Percentiles rank a stretch among this genome's conserved stretches.
phyloP scores from a whole-genome alignment of 23 tunicate species.

The Diplosoma virens region DNA sequence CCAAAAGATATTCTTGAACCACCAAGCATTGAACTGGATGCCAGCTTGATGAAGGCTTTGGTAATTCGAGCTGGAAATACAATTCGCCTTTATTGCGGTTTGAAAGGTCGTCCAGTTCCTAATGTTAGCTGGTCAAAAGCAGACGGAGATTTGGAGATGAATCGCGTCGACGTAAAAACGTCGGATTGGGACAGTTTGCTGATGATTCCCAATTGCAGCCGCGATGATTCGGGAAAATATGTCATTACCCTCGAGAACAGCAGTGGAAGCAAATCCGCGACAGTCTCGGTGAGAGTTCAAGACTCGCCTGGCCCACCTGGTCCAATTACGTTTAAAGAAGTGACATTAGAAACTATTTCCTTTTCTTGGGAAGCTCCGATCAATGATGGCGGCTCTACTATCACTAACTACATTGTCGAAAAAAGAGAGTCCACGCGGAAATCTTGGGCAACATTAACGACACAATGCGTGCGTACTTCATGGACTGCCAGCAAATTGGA shows the following conservation, averaged over 20 bases:
- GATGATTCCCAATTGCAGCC: slow-evolving; percentile 69
- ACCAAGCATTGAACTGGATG: slow-evolving; percentile 65
- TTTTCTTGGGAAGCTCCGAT: slow-evolving; percentile 75
- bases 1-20: slow-evolving; percentile 64
- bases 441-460: slow-evolving; percentile 86
- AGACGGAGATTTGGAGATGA: slow-evolving; percentile 57
- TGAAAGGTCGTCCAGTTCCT: slow-evolving; percentile 89
- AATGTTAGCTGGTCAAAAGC: slow-evolving; percentile 77
- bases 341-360: slow-evolving; percentile 45
- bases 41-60: slow-evolving; percentile 45
- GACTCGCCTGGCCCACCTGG: slow-evolving; percentile 92
- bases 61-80: slow-evolving; percentile 72
- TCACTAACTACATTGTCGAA: slow-evolving; percentile 82
- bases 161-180: slow-evolving; percentile 75
- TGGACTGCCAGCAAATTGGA: slow-evolving; percentile 70
- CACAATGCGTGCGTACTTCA: slow-evolving; percentile 66
- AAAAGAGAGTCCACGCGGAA: slow-evolving; percentile 84
- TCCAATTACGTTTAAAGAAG: slow-evolving; percentile 62
- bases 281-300: slow-evolving; percentile 79
- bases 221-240: slow-evolving; percentile 90
- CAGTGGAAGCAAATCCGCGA: slow-evolving; percentile 72
- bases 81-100: slow-evolving; percentile 48
- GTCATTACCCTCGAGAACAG: slow-evolving; percentile 66
- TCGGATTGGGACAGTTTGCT: slow-evolving; percentile 77
- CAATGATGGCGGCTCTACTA: slow-evolving; percentile 86